Conservation (phyloP, 2,113 vertebrate genomes). For the Brienomyrus brachyistius region DNA sequence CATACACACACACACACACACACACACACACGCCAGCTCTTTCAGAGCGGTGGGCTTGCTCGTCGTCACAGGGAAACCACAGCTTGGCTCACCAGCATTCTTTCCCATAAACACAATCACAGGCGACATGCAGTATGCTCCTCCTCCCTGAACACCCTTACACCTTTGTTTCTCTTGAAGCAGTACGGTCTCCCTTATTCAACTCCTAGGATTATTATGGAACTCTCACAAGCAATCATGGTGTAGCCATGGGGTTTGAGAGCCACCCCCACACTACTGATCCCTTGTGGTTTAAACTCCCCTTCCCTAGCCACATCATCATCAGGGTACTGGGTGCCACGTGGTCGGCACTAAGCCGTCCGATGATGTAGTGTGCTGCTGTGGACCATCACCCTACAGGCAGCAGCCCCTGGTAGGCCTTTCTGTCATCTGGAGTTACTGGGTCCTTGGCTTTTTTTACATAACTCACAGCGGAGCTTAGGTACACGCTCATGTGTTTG, state of each 20-base stretch:
- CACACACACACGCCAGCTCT: slow-evolving; percentile 30
- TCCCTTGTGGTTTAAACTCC: neutral
- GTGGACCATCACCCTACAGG: neutral
- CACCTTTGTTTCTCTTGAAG: neutral
- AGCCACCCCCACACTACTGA: neutral
- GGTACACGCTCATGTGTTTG: neutral
- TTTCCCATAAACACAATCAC: slow-evolving; percentile 45
- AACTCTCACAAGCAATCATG: neutral
- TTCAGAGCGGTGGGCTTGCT: slow-evolving; percentile 46
- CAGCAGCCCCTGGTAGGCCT: neutral
- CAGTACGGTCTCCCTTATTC: slow-evolving; percentile 2
- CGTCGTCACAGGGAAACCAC: slow-evolving; percentile 45
- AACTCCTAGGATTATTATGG: neutral
- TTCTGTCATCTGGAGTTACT: neutral
- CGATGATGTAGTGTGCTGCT: neutral
- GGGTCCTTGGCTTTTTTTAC: neutral
- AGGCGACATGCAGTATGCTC: slow-evolving; percentile 36
- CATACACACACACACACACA: slow-evolving; percentile 19
- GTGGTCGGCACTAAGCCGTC: neutral
- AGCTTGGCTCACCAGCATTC: slow-evolving; percentile 43
- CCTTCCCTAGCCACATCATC: neutral
- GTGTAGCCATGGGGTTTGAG: neutral
- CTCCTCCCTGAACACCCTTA: slow-evolving; percentile 32
- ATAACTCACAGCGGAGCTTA: neutral
- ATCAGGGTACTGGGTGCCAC: neutral